Conservation (phyloP, 2,113 vertebrate genomes). For the Gambusia affinis region DNA sequence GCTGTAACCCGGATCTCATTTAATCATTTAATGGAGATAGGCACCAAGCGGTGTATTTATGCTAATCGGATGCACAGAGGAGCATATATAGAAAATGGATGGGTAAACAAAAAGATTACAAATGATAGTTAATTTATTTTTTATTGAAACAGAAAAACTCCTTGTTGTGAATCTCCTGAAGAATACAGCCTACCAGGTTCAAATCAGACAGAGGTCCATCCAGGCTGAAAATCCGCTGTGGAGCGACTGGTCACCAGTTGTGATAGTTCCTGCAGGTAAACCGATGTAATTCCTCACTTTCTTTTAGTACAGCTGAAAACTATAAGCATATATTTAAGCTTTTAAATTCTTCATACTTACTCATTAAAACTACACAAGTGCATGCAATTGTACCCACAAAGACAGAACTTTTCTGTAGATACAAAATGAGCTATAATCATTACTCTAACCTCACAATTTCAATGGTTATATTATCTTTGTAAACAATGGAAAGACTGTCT, state of each 20-base stretch:
- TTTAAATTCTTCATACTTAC: background rate
- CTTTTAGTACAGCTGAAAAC: background rate
- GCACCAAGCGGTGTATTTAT: no score
- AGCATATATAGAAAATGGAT: background rate
- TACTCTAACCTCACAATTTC: background rate
- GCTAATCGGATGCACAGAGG: no score
- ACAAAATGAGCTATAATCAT: background rate
- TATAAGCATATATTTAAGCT: background rate
- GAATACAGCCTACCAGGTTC: constrained; percentile 43
- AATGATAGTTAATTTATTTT: background rate
- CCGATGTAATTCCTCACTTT: background rate
- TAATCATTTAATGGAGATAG: no score
- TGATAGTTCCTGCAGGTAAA: constrained; percentile 67
- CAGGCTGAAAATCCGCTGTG: constrained; percentile 43
- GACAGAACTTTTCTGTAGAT: background rate
- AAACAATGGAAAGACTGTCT: background rate
- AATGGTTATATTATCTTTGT: background rate
- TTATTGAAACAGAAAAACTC: constrained; percentile 43
- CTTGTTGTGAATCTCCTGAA: constrained; percentile 42
- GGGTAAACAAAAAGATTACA: background rate
- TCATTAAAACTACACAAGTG: background rate
- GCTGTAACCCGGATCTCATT: no score
- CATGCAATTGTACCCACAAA: background rate
- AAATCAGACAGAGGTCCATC: constrained; percentile 58
- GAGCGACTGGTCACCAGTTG: constrained; percentile 66